phyloP scores from a whole-genome alignment of 2,113 vertebrate genomes.

The Uria aalge region DNA sequence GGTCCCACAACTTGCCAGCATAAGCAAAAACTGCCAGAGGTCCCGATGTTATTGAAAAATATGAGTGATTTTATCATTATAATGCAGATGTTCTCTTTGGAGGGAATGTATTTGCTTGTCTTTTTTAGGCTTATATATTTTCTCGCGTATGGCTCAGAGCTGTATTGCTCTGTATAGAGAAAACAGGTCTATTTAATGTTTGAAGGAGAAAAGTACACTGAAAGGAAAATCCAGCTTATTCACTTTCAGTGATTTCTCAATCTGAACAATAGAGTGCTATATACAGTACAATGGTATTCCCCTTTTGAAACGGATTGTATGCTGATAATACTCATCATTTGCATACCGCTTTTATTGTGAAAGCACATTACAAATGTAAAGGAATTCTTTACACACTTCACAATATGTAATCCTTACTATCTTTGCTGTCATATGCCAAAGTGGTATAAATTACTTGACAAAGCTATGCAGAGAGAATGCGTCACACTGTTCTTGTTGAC shows the following conservation, averaged over 20 bases:
- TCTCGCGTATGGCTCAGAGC: not conserved
- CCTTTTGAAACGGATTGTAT: constrained; percentile 26
- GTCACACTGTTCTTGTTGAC: not conserved
- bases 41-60: not conserved
- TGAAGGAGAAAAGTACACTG: not conserved
- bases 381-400: not conserved
- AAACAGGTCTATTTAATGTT: not conserved
- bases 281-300: not conserved
- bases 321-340: constrained; percentile 36
- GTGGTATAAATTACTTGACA: not conserved
- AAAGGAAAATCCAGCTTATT: constrained; percentile 1
- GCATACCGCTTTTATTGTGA: constrained; percentile 26
- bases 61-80: not conserved
- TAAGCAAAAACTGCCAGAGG: not conserved
- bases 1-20: not conserved
- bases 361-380: constrained; percentile 21
- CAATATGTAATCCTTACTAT: constrained; percentile 11
- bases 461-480: not conserved
- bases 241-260: not conserved
- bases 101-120: not conserved
- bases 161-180: not conserved
- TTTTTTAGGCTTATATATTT: not conserved
- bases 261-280: constrained; percentile 31
- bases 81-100: not conserved
- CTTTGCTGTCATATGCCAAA: not conserved